Percentiles rank a stretch among this genome's conserved stretches.
Evolutionary conservation across 2,888 invertebrate species (phyloP).

Genomic region (Drosophila dives): DNA sequence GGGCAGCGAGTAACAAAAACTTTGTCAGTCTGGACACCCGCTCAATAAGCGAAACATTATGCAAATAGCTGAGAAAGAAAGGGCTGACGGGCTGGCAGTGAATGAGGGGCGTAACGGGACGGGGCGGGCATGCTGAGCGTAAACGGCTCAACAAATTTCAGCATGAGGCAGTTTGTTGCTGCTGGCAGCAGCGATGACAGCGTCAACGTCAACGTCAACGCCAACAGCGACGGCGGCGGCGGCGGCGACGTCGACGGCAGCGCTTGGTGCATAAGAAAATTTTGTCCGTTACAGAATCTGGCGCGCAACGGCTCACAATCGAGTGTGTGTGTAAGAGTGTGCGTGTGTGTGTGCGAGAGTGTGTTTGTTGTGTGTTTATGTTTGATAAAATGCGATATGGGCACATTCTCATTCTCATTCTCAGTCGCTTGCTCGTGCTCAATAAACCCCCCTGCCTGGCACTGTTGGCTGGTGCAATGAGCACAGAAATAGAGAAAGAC

Average conservation of each 20-base stretch:
- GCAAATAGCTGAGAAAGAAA: constrained; percentile 41
- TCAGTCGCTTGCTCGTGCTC: constrained; percentile 50
- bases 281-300: constrained; percentile 80
- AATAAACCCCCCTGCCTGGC: constrained; percentile 60
- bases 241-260: constrained; percentile 19
- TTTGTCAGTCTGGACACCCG: constrained; percentile 35
- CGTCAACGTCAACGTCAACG: constrained; percentile 5
- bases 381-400: constrained; percentile 81
- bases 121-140: constrained; percentile 20
- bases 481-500: constrained; percentile 9
- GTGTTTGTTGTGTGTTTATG: constrained; percentile 59
- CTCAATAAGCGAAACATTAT: constrained; percentile 53
- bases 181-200: constrained; percentile 13
- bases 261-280: constrained; percentile 67
- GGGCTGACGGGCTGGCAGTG: background rate
- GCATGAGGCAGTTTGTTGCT: constrained; percentile 42
- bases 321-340: constrained; percentile 36
- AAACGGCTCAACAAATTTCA: constrained; percentile 57
- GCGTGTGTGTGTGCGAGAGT: constrained; percentile 5
- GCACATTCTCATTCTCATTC: constrained; percentile 67
- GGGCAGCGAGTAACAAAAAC: constrained; percentile 1
- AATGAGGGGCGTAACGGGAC: background rate
- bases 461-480: constrained; percentile 56
- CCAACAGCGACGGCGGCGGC: constrained; percentile 18
- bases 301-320: constrained; percentile 49